Evolutionary conservation across 2,888 invertebrate species (phyloP).

Genomic region (Zelleria hepariella): DNA sequence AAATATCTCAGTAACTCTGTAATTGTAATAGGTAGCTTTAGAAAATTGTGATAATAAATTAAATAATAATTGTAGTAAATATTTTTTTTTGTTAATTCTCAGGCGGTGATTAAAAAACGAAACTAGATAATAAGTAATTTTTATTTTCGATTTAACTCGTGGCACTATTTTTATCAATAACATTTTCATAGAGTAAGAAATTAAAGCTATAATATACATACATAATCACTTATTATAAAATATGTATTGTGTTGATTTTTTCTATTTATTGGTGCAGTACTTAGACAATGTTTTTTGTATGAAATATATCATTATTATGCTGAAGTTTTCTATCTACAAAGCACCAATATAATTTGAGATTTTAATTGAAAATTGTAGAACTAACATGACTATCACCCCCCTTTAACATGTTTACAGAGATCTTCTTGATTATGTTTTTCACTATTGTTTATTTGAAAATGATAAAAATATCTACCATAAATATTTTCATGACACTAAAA

Average conservation of each 20-base stretch:
- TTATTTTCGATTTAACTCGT: not conserved
- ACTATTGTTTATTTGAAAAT: no score
- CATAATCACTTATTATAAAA: not conserved
- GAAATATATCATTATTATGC: not conserved
- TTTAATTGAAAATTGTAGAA: constrained; percentile 12
- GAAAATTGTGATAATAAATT: not conserved
- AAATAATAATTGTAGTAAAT: not conserved
- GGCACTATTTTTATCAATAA: not conserved
- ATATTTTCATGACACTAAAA: no score
- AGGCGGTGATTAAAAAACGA: no score
- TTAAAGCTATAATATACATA: not conserved
- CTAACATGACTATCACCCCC: no score
- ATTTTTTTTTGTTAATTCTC: not conserved
- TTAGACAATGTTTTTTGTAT: not conserved
- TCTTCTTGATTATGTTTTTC: not conserved
- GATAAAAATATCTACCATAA: no score
- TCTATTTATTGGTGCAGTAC: not conserved
- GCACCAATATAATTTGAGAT: constrained; percentile 44
- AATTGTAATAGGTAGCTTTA: not conserved
- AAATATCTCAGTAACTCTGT: not conserved
- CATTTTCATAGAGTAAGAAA: not conserved
- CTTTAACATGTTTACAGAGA: no score
- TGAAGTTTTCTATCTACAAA: constrained; percentile 30
- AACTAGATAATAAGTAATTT: not conserved
- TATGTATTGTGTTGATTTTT: not conserved